Evolutionary conservation across 2,113 vertebrate genomes (phyloP).

Genomic region (Patagioenas fasciata): DNA sequence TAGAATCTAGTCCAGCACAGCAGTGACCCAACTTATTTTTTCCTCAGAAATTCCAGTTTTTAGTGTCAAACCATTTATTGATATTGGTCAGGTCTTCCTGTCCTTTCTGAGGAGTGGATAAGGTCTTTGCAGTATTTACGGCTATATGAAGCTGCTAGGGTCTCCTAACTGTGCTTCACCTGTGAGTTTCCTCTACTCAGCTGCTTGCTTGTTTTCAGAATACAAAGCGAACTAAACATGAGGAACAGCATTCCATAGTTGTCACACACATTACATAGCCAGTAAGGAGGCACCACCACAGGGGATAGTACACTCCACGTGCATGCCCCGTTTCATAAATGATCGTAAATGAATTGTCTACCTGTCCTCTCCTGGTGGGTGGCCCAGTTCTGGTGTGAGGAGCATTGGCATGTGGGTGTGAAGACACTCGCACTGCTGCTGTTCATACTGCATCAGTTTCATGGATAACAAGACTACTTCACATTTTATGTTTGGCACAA

Average conservation of each 20-base stretch:
- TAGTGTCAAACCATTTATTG: not conserved
- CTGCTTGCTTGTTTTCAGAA: not conserved
- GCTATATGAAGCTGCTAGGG: not conserved
- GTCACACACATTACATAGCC: not conserved
- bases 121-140: not conserved
- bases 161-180: not conserved
- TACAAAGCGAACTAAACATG: not conserved
- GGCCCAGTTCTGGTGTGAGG: not conserved
- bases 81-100: not conserved
- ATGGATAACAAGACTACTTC: not conserved
- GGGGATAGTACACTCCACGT: not conserved
- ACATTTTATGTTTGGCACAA: not conserved
- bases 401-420: fast-evolving
- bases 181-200: not conserved
- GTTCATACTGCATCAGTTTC: not conserved
- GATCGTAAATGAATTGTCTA: not conserved
- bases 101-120: not conserved
- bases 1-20: not conserved
- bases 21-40: not conserved
- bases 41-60: not conserved
- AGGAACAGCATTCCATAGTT: not conserved
- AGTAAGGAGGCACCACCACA: not conserved
- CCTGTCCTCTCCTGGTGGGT: no score
- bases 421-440: not conserved
- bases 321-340: not conserved